Evolutionary conservation across 2,797 vertebrate species (phyloP).

Genomic region (Pseudochirops cupreus): DNA sequence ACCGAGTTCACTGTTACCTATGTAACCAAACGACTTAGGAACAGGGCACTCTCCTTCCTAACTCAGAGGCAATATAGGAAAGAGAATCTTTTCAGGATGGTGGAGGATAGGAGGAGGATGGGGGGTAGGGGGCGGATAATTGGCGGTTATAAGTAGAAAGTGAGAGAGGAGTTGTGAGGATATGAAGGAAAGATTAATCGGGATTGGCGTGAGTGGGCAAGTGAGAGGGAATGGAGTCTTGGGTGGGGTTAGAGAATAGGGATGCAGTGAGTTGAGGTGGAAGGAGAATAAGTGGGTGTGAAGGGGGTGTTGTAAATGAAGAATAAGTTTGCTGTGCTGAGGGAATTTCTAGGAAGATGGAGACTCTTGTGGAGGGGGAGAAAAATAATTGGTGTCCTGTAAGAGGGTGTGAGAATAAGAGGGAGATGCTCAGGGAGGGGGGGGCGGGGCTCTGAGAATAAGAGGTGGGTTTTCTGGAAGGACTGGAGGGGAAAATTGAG

Average conservation of each 20-base stretch:
- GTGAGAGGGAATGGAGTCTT: not conserved
- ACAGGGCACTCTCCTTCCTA: constrained; percentile 57
- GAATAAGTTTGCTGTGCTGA: not conserved
- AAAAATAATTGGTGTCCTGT: not conserved
- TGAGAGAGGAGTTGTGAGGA: not conserved
- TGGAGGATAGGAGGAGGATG: constrained; percentile 70
- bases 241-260: not conserved
- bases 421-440: not conserved
- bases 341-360: not conserved
- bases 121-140: constrained; percentile 40
- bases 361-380: not conserved
- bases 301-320: not conserved
- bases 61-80: constrained; percentile 62
- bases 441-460: not conserved
- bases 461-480: not conserved
- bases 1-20: constrained; percentile 63
- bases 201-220: not conserved
- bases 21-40: constrained; percentile 75
- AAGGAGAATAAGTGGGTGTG: not conserved
- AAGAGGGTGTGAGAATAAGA: not conserved
- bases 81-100: constrained; percentile 61
- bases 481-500: not conserved
- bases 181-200: not conserved
- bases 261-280: not conserved
- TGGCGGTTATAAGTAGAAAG: not conserved